These are phyloP conservation scores for Herpetotheres cachinnans DNA, from an alignment of 2,113 vertebrate genomes.

Conservation along the genomic window DNA sequence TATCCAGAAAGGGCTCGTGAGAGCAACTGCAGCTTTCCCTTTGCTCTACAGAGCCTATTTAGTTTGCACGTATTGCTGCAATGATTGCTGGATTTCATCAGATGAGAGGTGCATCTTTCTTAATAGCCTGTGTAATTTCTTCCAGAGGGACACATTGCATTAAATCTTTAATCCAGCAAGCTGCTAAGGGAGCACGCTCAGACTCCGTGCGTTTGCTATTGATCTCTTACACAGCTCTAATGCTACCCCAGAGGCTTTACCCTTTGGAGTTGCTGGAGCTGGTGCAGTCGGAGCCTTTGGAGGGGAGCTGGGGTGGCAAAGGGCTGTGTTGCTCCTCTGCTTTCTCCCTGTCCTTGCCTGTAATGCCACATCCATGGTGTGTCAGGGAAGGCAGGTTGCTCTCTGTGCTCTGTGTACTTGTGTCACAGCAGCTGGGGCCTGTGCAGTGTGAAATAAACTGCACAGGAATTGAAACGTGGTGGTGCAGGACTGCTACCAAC, in stretches of 20 bases:
- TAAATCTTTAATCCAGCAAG: slow-evolving; percentile 27
- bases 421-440: not conserved
- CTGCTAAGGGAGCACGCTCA: not conserved
- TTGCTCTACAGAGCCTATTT: not conserved
- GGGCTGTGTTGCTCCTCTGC: not conserved
- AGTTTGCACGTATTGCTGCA: not conserved
- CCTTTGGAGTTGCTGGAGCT: not conserved
- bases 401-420: not conserved
- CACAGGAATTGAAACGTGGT: rapidly evolving
- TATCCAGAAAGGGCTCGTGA: not conserved
- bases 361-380: rapidly evolving
- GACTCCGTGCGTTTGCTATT: not conserved
- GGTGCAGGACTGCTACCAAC: not conserved
- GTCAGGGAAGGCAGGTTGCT: not conserved
- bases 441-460: not conserved
- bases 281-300: not conserved
- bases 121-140: slow-evolving; percentile 35
- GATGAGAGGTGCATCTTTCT: not conserved
- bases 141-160: not conserved
- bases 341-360: not conserved
- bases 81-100: not conserved
- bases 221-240: not conserved
- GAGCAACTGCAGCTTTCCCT: not conserved
- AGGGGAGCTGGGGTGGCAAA: not conserved
- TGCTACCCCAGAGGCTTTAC: not conserved